These are phyloP conservation scores for Panthera tigris DNA, from an alignment of 2,113 vertebrate genomes.

Conservation along the genomic window DNA sequence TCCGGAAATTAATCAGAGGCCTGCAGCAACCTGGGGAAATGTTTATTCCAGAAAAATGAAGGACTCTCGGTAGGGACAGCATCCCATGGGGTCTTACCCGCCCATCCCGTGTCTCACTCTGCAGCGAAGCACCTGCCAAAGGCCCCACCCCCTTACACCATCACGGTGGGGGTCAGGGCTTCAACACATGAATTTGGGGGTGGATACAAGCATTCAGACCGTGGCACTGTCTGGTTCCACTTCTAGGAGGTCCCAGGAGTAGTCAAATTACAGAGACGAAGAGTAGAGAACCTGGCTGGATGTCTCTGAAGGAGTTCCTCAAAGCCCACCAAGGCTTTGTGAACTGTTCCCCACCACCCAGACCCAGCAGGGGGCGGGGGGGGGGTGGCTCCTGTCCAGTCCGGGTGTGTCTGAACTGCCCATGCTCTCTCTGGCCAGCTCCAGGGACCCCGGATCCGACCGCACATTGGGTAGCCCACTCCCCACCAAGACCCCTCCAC, in stretches of 20 bases:
- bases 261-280: neutral
- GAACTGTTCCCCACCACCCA: rapidly evolving
- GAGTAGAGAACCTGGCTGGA: neutral
- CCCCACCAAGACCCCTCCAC: too few species aligned
- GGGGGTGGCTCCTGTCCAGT: too few species aligned
- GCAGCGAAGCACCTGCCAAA: neutral
- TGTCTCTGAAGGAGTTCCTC: neutral
- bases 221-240: neutral
- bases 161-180: neutral
- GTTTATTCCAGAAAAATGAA: neutral
- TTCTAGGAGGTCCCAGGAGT: neutral
- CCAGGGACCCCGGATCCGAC: neutral
- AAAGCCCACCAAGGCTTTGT: neutral
- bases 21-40: neutral
- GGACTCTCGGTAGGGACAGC: neutral
- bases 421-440: neutral
- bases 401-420: neutral
- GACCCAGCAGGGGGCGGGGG: neutral
- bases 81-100: neutral
- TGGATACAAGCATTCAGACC: neutral
- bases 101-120: neutral
- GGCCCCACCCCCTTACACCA: neutral
- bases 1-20: neutral
- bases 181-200: neutral
- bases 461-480: neutral